phyloP scores from a whole-genome alignment of 2,888 invertebrate species.

The Cenopis cana region DNA sequence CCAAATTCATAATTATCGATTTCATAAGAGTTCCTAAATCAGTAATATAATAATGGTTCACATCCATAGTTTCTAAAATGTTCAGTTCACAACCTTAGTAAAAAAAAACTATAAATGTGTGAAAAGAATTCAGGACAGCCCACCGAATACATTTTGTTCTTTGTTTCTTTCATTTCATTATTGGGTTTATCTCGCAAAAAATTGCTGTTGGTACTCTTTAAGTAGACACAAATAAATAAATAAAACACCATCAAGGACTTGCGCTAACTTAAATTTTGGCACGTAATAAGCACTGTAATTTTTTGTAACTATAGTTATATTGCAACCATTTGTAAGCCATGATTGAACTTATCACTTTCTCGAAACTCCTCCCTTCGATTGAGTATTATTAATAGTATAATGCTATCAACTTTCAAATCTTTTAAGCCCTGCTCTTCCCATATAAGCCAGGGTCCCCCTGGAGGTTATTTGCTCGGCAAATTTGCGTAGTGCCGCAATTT shows the following conservation, averaged over 20 bases:
- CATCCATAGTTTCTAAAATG: no score
- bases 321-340: background rate
- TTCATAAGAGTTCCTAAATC: no score
- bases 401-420: slow-evolving; percentile 34
- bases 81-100: no score
- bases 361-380: slow-evolving; percentile 10
- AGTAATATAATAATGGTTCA: no score
- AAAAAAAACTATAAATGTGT: background rate
- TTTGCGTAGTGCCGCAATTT: slow-evolving; percentile 67
- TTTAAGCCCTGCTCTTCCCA: slow-evolving; percentile 25
- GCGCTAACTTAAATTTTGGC: no score
- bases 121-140: background rate
- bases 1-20: no score
- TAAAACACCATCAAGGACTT: no score
- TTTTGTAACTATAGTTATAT: no score
- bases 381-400: slow-evolving; percentile 24
- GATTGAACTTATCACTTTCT: background rate
- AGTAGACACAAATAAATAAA: no score
- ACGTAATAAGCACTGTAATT: no score
- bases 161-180: background rate
- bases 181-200: no score
- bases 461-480: slow-evolving; percentile 60
- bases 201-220: no score
- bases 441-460: slow-evolving; percentile 3
- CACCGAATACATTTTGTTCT: background rate